Evolutionary conservation across 23 tunicate species (phyloP), one percentile per base, ranked within the genome.

Genomic region (Botrylloides violaceus): DNA sequence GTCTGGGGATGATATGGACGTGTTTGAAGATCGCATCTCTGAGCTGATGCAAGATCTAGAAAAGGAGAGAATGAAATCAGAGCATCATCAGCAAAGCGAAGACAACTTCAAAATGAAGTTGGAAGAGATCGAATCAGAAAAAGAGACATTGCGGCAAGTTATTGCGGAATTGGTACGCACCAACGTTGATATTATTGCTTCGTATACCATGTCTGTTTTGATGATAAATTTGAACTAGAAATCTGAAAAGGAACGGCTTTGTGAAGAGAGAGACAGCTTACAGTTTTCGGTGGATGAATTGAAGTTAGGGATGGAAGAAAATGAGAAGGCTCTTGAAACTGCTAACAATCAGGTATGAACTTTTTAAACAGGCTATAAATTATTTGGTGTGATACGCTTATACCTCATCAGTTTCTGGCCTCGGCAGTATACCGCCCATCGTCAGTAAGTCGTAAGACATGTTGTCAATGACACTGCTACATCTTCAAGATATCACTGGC

Each of bases 11-110:
- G 74, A 37, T 28, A 26, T 68, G 23, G 57, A 36, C n/a, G 29
- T 19, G 0, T 68, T 68, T 0, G 74, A 68, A 68, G 74, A 68
- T 43, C 74, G 74, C 2, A 68, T 36, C 21, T 68, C 74, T 43
- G 74, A 68, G 47, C 29, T 68, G 74, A 18, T 68, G 56, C 74
- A 68, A 28, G 58, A 68, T 1, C 26, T 68, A 21, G 74, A 68
- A 43, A 68, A 68, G 37, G 37, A 32, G 74, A 68, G 37, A 37
- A 68, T 68, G 26, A 7, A 5, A 7, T 68, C 74, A 25, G 74
- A 68, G 37, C 49, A 68, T 24, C 28, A 68, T 2, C 49, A 32
- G 9, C 36, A 68, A 43, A 68, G 26, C 37, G 25, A 18, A 24
- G 74, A 68, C 9, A 68, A 22, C 26, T 9, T 9, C 19, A 37